These are phyloP conservation scores for Anolis sagrei DNA, from an alignment of 2,113 vertebrate species.

Conservation along the genomic window DNA sequence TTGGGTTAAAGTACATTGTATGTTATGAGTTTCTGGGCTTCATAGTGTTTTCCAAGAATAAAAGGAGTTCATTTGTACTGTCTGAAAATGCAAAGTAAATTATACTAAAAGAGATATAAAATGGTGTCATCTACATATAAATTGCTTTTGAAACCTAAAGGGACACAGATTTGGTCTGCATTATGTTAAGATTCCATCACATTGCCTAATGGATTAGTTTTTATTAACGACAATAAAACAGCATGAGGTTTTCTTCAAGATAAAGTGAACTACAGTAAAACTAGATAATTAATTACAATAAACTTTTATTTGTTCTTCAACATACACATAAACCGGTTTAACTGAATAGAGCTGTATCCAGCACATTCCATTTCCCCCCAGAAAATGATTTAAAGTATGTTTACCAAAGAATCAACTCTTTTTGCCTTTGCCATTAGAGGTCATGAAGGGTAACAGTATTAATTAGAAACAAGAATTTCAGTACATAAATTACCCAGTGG, in stretches of 20 bases:
- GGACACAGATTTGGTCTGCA: constrained; percentile 70
- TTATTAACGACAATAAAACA: constrained; percentile 82
- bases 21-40: constrained; percentile 32
- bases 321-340: constrained; percentile 49
- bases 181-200: constrained; percentile 78
- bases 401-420: constrained; percentile 6
- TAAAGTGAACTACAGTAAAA: constrained; percentile 77
- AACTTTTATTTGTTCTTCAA: constrained; percentile 65
- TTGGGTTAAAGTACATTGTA: too few relatives aligned
- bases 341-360: constrained; percentile 32
- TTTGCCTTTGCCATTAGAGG: constrained; percentile 8
- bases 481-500: neutral
- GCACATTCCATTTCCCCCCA: too few relatives aligned
- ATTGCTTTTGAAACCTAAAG: constrained; percentile 80
- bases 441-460: constrained; percentile 9
- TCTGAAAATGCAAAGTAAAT: constrained; percentile 79
- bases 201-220: constrained; percentile 76
- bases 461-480: neutral
- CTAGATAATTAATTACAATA: constrained; percentile 79
- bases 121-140: constrained; percentile 85
- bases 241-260: constrained; percentile 64
- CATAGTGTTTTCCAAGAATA: constrained; percentile 49
- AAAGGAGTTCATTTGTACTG: constrained; percentile 66
- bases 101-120: constrained; percentile 78
- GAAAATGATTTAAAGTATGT: neutral